phyloP scores from a whole-genome alignment of 1,140 invertebrate species.

The Phortica variegata region DNA sequence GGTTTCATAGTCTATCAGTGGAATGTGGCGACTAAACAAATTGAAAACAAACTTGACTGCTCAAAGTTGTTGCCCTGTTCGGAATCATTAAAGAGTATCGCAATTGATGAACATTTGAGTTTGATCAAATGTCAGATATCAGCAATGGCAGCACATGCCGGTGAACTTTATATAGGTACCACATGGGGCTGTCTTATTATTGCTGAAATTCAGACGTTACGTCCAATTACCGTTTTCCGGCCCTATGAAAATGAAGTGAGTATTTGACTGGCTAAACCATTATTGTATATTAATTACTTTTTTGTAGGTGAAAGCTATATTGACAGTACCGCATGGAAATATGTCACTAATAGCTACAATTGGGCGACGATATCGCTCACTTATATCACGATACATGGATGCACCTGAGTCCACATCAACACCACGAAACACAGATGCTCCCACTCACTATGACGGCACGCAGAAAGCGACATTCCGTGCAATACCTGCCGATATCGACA shows the following conservation, averaged over 20 bases:
- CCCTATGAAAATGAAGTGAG: constrained; percentile 83
- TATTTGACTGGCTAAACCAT: not conserved
- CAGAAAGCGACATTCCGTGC: not conserved
- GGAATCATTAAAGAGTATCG: constrained; percentile 87
- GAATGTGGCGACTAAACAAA: constrained; percentile 66
- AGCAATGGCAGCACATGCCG: constrained; percentile 69
- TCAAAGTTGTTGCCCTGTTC: constrained; percentile 89
- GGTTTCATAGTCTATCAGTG: constrained; percentile 86
- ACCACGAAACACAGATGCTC: too few species aligned
- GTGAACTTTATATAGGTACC: constrained; percentile 82
- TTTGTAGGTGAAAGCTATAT: constrained; percentile 54
- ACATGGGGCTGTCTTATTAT: constrained; percentile 90
- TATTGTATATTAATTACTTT: not conserved
- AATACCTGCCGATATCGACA: constrained; percentile 56
- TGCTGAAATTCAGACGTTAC: constrained; percentile 74
- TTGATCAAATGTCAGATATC: constrained; percentile 82
- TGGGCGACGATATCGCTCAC: constrained; percentile 79
- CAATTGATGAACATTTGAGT: constrained; percentile 83
- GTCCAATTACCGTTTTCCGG: constrained; percentile 86
- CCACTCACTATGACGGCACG: constrained; percentile 2
- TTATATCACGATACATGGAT: constrained; percentile 72
- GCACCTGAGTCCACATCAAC: constrained; percentile 28
- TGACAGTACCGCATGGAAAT: constrained; percentile 50
- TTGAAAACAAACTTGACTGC: constrained; percentile 83
- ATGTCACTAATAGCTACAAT: constrained; percentile 71